Base-by-base conservation (phyloP, 2,888 invertebrate genomes). In the Calliphora vomitoria region DNA sequence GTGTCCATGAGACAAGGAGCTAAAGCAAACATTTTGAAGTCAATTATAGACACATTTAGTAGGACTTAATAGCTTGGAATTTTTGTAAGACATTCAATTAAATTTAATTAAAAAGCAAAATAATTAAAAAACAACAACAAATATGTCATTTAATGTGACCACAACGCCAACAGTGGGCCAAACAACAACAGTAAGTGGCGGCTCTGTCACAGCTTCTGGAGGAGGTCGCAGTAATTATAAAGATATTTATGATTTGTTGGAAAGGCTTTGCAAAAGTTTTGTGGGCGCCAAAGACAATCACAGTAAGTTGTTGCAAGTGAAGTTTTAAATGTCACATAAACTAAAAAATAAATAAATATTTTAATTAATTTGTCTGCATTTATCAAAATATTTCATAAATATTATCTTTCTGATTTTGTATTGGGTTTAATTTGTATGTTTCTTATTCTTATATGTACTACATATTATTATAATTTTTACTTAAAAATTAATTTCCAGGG, bases 171-270 rank as follows among this genome's bases (percentile, higher is more conserved):
- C 76, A 62, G 53, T 72, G 47, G 66, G 41, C 3, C 41, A 20
- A 41, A 62, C 58, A 64, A 53, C 68, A 79, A 71, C 82, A 50
- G 10, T 41, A 10, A 62, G 69, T 69, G 25, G 35, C 50, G 50
- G 44, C 72, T 41, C 58, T 69, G 50, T 35, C 44, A 18, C 4
- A 50, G 58, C 71, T 58, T 71, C 62, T n/a, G 60, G 85, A 31
- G 86, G 76, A 66, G 80, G 81, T 18, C 89, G 89, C 44, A 89
- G 89, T 11, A 91, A 90, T 72, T 91, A 90, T 85, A 91, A 90
- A 89, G 91, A 91, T 78, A 91, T 92, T 66, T 91, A 91, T 84
- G 90, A 90, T 86, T 89, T 91, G 79, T 85, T 92, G 47, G 91
- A 91, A 68, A 90, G 90, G 85, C 90, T 92, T 64, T 92, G 92